Base-by-base conservation (phyloP, 2,797 vertebrate species). In the Neoniphon sammara region DNA sequence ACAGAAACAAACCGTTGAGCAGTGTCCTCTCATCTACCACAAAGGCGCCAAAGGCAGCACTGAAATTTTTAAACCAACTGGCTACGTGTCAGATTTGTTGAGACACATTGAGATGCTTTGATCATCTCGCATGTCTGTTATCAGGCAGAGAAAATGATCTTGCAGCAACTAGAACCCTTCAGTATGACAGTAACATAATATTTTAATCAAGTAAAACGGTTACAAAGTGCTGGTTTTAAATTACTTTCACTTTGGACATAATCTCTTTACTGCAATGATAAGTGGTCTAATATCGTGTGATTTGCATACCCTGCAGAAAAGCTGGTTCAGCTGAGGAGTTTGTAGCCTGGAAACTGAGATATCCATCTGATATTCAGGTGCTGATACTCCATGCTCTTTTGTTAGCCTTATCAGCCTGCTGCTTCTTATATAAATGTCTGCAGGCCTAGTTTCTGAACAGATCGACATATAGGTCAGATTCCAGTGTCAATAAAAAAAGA, bases 221-320 rank as follows among this genome's bases (percentile, higher is more conserved):
- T 31, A 72, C 66, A 52, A 54, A 53, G 60, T 61, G 56, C 1
- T 11, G 80, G 56, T 42, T 73, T 62, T 6, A 52, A 46, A 62
- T 66, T 47, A 57, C 46, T 31, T 36, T 56, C 39, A 60, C 49
- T 81, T 68, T 3, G 63, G 53, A 72, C 50, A 17, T 80, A 49
- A 66, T 87, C 70, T 80, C 4, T 67, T 70, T 7, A 56, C 62
- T 80, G 65, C 55, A 60, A 65, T 25, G 61, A 85, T 73, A 76
- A 81, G 66, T 78, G 63, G 77, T 66, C 78, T 77, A 57, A 66
- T 65, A 39, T 66, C 58, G 58, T 66, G 57, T 21, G 21, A 70
- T 68, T 58, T 67, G 57, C 42, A 34, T 71, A 39, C 17, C 30
- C 30, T 21, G 42, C n/a, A 44, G 47, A 70, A 67, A 50, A 27